A percentile compares a stretch with the other conserved stretches of the same genome.
These are phyloP conservation scores for Protonemura montana DNA, from an alignment of 2,888 invertebrate genomes.

Conservation along the genomic window DNA sequence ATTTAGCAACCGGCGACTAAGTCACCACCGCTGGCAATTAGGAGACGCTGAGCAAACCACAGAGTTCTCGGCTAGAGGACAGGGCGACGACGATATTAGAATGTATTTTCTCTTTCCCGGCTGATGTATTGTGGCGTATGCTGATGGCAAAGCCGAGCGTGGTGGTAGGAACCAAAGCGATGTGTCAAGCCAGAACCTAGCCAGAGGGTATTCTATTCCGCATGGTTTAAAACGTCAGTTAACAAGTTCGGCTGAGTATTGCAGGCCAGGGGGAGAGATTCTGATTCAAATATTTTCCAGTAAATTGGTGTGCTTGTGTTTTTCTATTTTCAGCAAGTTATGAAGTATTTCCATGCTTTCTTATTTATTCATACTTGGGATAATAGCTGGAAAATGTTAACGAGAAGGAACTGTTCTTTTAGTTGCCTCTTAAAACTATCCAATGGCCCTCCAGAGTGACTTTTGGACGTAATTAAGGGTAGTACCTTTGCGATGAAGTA, in stretches of 20 bases:
- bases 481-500: constrained; percentile 22
- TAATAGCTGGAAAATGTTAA: not conserved
- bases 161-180: not conserved
- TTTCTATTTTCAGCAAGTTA: not conserved
- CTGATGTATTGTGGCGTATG: constrained; percentile 31
- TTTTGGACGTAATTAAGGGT: constrained; percentile 41
- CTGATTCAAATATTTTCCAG: not conserved
- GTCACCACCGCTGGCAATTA: constrained; percentile 33
- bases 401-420: constrained; percentile 41
- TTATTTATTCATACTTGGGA: constrained; percentile 26
- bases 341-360: not conserved
- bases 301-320: too few relatives aligned
- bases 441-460: constrained; percentile 40
- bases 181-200: not conserved
- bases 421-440: constrained; percentile 24
- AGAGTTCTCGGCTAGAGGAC: constrained; percentile 12
- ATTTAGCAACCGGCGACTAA: constrained; percentile 39
- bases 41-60: constrained; percentile 8
- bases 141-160: constrained; percentile 19
- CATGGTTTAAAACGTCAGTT: not conserved
- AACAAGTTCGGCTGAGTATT: not conserved
- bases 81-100: constrained; percentile 28
- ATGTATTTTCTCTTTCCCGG: constrained; percentile 39
- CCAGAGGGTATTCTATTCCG: not conserved
- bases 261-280: not conserved